Evolutionary conservation across 2,113 vertebrate species (phyloP).

Genomic region (Channa argus): DNA sequence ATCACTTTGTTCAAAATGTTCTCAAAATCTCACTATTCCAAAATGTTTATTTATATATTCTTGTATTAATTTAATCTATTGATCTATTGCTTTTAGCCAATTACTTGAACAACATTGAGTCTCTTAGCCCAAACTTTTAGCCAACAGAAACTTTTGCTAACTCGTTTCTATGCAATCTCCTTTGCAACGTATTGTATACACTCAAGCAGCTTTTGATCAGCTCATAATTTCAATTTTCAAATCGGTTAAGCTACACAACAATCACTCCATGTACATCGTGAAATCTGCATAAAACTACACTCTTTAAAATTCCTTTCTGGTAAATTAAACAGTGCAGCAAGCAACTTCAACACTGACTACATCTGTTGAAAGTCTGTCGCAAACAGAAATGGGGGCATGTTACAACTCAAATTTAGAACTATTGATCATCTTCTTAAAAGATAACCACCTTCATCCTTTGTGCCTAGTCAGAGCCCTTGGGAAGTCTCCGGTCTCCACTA

Average conservation of each 20-base stretch:
- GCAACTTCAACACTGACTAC: slow-evolving; percentile 14
- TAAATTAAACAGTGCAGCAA: background rate
- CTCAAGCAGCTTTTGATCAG: background rate
- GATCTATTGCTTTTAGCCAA: background rate
- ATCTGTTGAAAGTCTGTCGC: slow-evolving; percentile 31
- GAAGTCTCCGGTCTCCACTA: slow-evolving; percentile 60
- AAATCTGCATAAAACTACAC: slow-evolving; percentile 4
- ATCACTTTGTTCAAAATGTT: too few species aligned
- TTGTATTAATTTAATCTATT: too few species aligned
- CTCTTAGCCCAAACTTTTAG: background rate
- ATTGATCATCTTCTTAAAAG: slow-evolving; percentile 62
- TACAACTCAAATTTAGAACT: slow-evolving; percentile 52
- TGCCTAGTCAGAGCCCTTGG: slow-evolving; percentile 43
- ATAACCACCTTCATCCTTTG: slow-evolving; percentile 45
- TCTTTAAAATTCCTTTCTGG: too few species aligned
- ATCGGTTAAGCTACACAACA: background rate
- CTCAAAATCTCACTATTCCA: too few species aligned
- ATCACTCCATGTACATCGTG: background rate
- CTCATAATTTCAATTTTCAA: background rate
- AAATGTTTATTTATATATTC: too few species aligned
- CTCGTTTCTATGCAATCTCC: too few species aligned
- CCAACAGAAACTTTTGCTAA: too few species aligned
- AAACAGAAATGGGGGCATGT: slow-evolving; percentile 8
- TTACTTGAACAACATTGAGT: background rate
- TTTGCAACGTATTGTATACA: too few species aligned